Evolutionary conservation across 2,797 vertebrate genomes (phyloP).

Genomic region (Monodelphis domestica): DNA sequence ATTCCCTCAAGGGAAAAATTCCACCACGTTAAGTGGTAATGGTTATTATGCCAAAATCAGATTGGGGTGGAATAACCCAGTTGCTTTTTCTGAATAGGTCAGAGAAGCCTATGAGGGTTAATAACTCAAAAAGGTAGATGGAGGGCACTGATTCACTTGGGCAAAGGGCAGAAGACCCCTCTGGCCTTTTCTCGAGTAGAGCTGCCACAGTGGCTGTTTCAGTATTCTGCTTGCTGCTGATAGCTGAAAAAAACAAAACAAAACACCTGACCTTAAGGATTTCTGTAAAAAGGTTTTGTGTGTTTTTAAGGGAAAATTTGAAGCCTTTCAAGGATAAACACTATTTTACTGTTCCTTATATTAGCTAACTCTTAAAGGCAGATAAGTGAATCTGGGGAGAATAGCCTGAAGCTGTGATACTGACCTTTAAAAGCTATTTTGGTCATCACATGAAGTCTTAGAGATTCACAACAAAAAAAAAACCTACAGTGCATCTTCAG

Average conservation of each 20-base stretch:
- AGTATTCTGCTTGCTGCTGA: neutral
- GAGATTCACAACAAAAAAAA: constrained; percentile 61
- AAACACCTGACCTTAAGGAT: constrained; percentile 16
- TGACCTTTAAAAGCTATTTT: constrained; percentile 65
- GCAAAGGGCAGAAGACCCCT: constrained; percentile 60
- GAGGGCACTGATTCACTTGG: constrained; percentile 2
- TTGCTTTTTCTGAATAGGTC: neutral
- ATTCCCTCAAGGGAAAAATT: neutral
- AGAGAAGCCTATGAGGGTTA: constrained; percentile 49
- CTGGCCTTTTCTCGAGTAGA: neutral
- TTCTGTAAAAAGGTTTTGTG: constrained; percentile 18
- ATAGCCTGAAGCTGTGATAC: constrained; percentile 52
- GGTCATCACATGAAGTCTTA: constrained; percentile 60
- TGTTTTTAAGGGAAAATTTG: constrained; percentile 33
- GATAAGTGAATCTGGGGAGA: constrained; percentile 32
- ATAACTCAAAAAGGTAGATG: constrained; percentile 44
- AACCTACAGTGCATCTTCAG: constrained; percentile 45
- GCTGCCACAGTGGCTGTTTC: neutral
- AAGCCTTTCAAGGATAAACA: constrained; percentile 21
- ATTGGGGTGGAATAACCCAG: constrained; percentile 5
- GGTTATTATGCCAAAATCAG: neutral
- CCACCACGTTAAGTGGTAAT: neutral
- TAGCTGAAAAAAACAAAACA: neutral
- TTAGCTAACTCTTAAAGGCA: constrained; percentile 33
- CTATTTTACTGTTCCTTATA: constrained; percentile 25